A percentile compares a stretch with the other conserved stretches of the same genome.
These are phyloP conservation scores for Pangasius larnaudii DNA, from an alignment of 2,797 vertebrate species.

Conservation along the genomic window DNA sequence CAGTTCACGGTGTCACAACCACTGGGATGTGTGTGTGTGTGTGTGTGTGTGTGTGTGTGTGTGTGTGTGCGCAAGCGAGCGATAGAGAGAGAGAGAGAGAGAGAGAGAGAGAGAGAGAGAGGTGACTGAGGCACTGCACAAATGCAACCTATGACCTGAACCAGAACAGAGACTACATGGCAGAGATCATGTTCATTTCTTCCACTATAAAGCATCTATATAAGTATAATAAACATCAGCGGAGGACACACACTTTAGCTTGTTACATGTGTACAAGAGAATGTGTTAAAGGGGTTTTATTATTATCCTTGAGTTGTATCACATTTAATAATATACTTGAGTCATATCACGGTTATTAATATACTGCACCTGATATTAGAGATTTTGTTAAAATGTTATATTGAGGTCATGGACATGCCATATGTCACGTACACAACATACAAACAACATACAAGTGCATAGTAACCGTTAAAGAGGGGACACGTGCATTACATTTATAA, in stretches of 20 bases:
- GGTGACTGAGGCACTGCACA: slow-evolving; percentile 6
- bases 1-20: not conserved
- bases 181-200: not conserved
- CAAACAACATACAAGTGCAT: slow-evolving; percentile 50
- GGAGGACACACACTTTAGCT: not conserved
- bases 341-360: slow-evolving; percentile 2
- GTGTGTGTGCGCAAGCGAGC: not conserved
- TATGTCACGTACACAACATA: slow-evolving; percentile 28
- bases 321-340: slow-evolving; percentile 27
- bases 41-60: not conserved
- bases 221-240: not conserved
- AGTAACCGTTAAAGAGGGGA: slow-evolving; percentile 47
- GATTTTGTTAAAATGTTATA: slow-evolving; percentile 23
- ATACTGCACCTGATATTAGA: slow-evolving; percentile 38
- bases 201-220: not conserved
- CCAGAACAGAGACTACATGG: not conserved
- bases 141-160: not conserved
- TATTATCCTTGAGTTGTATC: not conserved
- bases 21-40: not conserved
- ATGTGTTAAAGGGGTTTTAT: slow-evolving; percentile 50
- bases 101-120: not conserved
- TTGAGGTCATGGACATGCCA: slow-evolving; percentile 47
- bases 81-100: not conserved
- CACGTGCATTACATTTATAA: slow-evolving; percentile 57
- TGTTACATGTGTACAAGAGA: not conserved